Conservation (phyloP, 2,888 invertebrate species). For the Drosophila conformis region DNA sequence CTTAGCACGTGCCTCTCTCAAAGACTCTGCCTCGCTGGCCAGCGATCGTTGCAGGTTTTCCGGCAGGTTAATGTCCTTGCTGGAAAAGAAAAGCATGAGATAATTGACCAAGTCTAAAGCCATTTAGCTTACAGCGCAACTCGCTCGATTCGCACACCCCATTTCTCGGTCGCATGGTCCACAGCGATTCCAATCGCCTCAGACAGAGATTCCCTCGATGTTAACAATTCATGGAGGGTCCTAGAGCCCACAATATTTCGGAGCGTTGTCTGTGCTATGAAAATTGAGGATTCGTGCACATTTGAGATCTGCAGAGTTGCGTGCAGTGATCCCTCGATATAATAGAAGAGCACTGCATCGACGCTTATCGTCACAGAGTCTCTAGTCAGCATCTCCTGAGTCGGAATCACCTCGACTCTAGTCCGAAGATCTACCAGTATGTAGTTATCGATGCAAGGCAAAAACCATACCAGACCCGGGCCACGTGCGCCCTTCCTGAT, state of each 20-base stretch:
- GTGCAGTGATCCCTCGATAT: constrained; percentile 90
- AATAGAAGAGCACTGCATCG: constrained; percentile 93
- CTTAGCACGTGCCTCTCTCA: constrained; percentile 78
- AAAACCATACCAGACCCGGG: constrained; percentile 87
- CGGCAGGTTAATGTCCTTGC: constrained; percentile 76
- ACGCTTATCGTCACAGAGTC: constrained; percentile 97
- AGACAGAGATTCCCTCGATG: constrained; percentile 94
- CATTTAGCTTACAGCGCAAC: constrained; percentile 91
- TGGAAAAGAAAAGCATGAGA: constrained; percentile 10
- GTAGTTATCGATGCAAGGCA: constrained; percentile 88
- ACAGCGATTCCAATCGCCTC: constrained; percentile 93
- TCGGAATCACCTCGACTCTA: constrained; percentile 87
- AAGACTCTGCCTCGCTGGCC: constrained; percentile 80
- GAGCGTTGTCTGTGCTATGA: constrained; percentile 92
- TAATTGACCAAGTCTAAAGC: not conserved
- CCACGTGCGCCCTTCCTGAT: constrained; percentile 85
- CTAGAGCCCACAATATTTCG: constrained; percentile 96
- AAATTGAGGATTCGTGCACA: constrained; percentile 88
- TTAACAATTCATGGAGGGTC: constrained; percentile 94
- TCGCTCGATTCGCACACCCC: constrained; percentile 96
- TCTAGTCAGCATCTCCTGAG: constrained; percentile 90
- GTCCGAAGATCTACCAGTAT: constrained; percentile 87
- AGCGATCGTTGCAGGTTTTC: constrained; percentile 68
- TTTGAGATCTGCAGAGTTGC: constrained; percentile 89
- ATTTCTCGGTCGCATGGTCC: constrained; percentile 93